These are phyloP conservation scores for Reticulitermes speratus DNA, from an alignment of 1,140 invertebrate genomes.

Conservation along the genomic window DNA sequence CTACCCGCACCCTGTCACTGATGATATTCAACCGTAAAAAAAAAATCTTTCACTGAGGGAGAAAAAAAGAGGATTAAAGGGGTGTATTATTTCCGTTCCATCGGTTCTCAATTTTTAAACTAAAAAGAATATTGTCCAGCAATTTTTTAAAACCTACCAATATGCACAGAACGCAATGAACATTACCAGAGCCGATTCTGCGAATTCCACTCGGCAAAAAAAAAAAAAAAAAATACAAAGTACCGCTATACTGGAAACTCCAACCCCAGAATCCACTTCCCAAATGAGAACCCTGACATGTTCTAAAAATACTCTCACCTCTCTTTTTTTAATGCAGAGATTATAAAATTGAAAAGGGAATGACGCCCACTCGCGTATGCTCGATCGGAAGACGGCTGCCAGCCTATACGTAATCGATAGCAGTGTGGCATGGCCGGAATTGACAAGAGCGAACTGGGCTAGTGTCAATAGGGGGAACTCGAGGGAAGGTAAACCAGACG, in stretches of 20 bases:
- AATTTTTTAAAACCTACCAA: background rate
- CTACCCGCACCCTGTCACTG: no score
- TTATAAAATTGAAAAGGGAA: slow-evolving; percentile 14
- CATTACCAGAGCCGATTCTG: slow-evolving; percentile 10
- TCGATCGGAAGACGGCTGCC: background rate
- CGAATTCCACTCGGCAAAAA: background rate
- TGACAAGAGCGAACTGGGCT: slow-evolving; percentile 2
- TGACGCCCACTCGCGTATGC: background rate
- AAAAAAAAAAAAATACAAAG: background rate
- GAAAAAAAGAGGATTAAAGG: background rate
- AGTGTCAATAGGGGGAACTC: slow-evolving; percentile 6
- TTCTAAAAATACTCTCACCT: no score
- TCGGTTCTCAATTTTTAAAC: slow-evolving; percentile 5
- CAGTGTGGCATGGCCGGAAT: background rate
- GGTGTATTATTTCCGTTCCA: background rate
- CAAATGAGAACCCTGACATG: background rate
- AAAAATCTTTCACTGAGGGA: no score
- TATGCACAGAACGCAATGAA: background rate
- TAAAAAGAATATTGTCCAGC: background rate
- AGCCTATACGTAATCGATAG: slow-evolving; percentile 5
- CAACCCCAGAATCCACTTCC: background rate
- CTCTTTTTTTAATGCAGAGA: background rate
- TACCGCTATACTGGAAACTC: background rate
- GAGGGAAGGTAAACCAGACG: background rate
- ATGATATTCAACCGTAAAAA: no score